Conservation (phyloP, 2,797 vertebrate genomes). For the Arrhamphus sclerolepis region DNA sequence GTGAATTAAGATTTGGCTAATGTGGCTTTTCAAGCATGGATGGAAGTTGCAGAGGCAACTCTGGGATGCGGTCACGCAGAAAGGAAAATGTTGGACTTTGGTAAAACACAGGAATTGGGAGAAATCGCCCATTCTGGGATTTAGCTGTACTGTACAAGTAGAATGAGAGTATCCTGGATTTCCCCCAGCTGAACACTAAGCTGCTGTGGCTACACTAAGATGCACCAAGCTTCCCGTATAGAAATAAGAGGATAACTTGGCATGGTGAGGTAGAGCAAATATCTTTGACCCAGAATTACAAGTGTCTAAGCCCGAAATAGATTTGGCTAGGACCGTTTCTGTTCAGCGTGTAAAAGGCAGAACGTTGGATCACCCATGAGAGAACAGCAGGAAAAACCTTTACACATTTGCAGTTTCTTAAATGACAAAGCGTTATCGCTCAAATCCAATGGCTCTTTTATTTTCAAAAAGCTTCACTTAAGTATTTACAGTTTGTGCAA, state of each 20-base stretch:
- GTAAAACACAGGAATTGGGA: conserved; percentile 43
- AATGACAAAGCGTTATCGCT: conserved; percentile 54
- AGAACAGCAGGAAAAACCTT: not conserved
- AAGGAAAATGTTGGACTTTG: conserved; percentile 41
- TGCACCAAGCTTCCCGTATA: conserved; percentile 48
- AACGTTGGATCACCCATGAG: conserved; percentile 15
- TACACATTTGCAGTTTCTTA: not conserved
- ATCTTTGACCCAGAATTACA: conserved; percentile 62
- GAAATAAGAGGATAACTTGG: conserved; percentile 63
- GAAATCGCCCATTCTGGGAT: conserved; percentile 49
- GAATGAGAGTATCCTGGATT: conserved; percentile 63
- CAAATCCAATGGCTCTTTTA: conserved; percentile 85
- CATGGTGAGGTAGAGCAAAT: conserved; percentile 39
- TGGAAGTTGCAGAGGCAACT: conserved; percentile 46
- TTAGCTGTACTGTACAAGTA: conserved; percentile 46
- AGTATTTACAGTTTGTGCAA: conserved; percentile 90
- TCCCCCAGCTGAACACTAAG: conserved; percentile 59
- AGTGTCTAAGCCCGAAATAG: conserved; percentile 55
- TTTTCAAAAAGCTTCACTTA: conserved; percentile 85
- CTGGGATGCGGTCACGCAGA: conserved; percentile 55
- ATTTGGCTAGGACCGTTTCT: conserved; percentile 24
- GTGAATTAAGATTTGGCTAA: conserved; percentile 59
- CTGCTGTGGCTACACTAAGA: conserved; percentile 54
- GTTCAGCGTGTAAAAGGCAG: conserved; percentile 9
- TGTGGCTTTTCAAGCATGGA: conserved; percentile 51